These are phyloP conservation scores for Poecilobothrus nobilitatus DNA, from an alignment of 2,888 invertebrate genomes.

Conservation along the genomic window DNA sequence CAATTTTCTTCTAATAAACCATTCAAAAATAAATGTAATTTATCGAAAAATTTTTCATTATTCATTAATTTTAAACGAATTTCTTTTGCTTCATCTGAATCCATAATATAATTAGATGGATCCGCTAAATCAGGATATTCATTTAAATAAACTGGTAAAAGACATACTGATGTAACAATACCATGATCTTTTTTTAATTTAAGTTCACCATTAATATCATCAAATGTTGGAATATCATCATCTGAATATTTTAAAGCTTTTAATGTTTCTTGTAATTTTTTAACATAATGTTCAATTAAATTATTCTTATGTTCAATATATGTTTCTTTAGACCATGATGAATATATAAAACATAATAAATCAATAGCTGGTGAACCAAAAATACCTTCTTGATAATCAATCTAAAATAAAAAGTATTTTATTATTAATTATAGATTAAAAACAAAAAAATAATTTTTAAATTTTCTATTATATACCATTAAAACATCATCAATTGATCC, in stretches of 20 bases:
- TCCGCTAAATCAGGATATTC: constrained; percentile 31
- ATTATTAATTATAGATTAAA: background rate
- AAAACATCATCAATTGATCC: constrained; percentile 37
- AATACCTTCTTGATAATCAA: constrained; percentile 35
- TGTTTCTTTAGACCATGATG: constrained; percentile 30
- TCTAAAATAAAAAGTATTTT: constrained; percentile 23
- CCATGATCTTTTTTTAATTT: constrained; percentile 31
- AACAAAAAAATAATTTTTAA: background rate
- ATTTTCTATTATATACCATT: constrained; percentile 27
- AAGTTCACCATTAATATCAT: constrained; percentile 29
- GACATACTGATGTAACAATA: constrained; percentile 28
- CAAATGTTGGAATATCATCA: constrained; percentile 29
- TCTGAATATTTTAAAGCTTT: constrained; percentile 26
- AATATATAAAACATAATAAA: constrained; percentile 33
- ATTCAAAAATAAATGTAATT: constrained; percentile 28
- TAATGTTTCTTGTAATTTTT: constrained; percentile 25
- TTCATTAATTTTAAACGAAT: constrained; percentile 29
- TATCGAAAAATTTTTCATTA: constrained; percentile 29
- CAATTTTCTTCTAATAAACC: constrained; percentile 18
- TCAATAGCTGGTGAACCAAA: constrained; percentile 36
- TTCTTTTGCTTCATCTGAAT: constrained; percentile 27
- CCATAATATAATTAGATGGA: constrained; percentile 27
- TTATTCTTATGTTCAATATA: constrained; percentile 26
- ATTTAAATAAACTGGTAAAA: constrained; percentile 31
- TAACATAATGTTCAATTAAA: constrained; percentile 28